phyloP scores from a whole-genome alignment of 2,797 vertebrate genomes.

The Phrynocephalus forsythii region DNA sequence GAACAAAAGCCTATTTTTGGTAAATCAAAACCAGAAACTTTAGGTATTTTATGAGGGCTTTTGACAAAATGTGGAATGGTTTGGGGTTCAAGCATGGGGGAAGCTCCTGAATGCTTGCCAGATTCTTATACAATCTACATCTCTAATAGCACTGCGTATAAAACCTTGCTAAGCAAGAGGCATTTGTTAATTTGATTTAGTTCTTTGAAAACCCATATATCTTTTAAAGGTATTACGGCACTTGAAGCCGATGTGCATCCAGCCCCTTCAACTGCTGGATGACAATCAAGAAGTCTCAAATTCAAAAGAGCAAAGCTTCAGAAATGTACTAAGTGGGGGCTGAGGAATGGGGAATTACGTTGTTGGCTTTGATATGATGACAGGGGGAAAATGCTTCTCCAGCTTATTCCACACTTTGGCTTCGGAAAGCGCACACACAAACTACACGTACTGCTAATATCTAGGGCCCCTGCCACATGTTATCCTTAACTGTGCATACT shows the following conservation, averaged over 20 bases:
- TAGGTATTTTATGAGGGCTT: conserved; percentile 57
- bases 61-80: conserved; percentile 53
- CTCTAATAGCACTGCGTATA: conserved; percentile 48
- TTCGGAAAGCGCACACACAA: background rate
- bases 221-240: background rate
- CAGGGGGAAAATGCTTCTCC: background rate
- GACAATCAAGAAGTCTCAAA: conserved; percentile 32
- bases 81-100: conserved; percentile 29
- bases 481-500: background rate
- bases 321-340: conserved; percentile 15
- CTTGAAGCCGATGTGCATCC: conserved; percentile 7
- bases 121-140: conserved; percentile 46
- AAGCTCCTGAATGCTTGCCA: conserved; percentile 50
- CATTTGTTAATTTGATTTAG: conserved; percentile 32
- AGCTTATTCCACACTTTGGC: conserved; percentile 30
- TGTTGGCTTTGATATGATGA: conserved; percentile 27
- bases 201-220: conserved; percentile 15
- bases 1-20: conserved; percentile 67
- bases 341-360: conserved; percentile 4
- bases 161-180: conserved; percentile 10
- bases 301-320: conserved; percentile 39
- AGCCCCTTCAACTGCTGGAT: conserved; percentile 30
- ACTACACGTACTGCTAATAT: conserved; percentile 2
- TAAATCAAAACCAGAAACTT: conserved; percentile 68
- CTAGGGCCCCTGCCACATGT: background rate